These are phyloP conservation scores for Saimiri boliviensis DNA, from an alignment of 2,113 vertebrate species.

Conservation along the genomic window DNA sequence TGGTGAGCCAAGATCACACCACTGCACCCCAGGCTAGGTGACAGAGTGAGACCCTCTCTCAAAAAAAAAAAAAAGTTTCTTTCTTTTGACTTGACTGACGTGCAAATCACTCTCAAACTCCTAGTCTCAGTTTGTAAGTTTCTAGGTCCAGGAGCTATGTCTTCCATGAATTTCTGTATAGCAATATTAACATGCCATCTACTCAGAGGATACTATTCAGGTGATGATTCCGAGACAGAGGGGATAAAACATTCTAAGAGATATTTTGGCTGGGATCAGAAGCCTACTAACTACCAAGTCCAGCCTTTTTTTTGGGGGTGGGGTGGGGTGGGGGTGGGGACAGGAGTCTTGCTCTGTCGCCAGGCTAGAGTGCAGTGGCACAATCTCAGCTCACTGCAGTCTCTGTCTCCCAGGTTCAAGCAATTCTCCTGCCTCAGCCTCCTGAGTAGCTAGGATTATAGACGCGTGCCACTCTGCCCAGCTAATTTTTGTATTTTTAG, in stretches of 20 bases:
- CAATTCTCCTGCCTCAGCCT: no score
- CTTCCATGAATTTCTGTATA: not conserved
- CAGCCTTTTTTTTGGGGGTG: not conserved
- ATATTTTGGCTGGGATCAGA: not conserved
- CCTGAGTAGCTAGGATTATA: no score
- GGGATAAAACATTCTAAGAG: not conserved
- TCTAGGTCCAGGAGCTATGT: not conserved
- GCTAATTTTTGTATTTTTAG: no score
- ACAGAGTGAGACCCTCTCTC: no score
- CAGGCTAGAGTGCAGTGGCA: no score
- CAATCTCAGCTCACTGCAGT: no score
- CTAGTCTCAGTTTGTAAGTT: not conserved
- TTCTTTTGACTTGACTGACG: constrained; percentile 4
- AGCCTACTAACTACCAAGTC: not conserved
- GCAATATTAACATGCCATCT: not conserved
- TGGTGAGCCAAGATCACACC: no score
- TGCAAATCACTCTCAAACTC: constrained; percentile 5
- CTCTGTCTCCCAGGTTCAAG: no score
- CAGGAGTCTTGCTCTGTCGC: no score
- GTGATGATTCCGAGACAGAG: not conserved
- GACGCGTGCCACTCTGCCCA: no score
- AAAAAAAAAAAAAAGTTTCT: not conserved
- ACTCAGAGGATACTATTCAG: not conserved
- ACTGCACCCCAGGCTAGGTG: no score
- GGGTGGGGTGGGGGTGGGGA: no score